phyloP scores from a whole-genome alignment of 2,797 vertebrate genomes.

The Spatula clypeata region DNA sequence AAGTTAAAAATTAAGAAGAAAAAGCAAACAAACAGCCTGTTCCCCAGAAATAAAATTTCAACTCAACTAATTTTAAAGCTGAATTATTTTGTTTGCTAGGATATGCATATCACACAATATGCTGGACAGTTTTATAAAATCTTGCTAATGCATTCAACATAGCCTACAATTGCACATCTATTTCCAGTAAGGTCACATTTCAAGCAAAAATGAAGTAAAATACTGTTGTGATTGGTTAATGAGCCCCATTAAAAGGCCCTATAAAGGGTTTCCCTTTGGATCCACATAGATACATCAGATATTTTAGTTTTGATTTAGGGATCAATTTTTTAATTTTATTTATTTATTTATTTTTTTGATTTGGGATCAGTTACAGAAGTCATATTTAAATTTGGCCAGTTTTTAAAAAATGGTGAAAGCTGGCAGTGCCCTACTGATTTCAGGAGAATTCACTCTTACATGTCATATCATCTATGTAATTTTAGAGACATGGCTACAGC shows the following conservation, averaged over 20 bases:
- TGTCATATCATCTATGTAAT: neutral
- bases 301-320: neutral
- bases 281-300: neutral
- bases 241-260: neutral
- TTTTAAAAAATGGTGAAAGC: neutral
- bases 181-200: neutral
- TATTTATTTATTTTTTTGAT: too few species aligned
- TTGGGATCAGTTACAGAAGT: neutral
- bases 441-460: neutral
- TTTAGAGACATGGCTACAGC: neutral
- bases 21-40: slow-evolving; percentile 41
- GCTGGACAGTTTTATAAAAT: neutral
- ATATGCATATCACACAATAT: neutral
- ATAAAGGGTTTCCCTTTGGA: neutral
- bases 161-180: neutral
- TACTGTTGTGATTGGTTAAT: neutral
- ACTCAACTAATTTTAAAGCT: neutral
- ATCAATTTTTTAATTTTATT: too few species aligned
- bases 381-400: neutral
- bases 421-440: neutral
- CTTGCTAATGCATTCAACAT: neutral
- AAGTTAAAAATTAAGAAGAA: slow-evolving; percentile 1
- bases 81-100: slow-evolving; percentile 4
- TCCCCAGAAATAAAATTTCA: slow-evolving; percentile 3
- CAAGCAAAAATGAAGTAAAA: neutral